Conservation (phyloP, 2,888 invertebrate genomes). For the Iselma pallidipennis region DNA sequence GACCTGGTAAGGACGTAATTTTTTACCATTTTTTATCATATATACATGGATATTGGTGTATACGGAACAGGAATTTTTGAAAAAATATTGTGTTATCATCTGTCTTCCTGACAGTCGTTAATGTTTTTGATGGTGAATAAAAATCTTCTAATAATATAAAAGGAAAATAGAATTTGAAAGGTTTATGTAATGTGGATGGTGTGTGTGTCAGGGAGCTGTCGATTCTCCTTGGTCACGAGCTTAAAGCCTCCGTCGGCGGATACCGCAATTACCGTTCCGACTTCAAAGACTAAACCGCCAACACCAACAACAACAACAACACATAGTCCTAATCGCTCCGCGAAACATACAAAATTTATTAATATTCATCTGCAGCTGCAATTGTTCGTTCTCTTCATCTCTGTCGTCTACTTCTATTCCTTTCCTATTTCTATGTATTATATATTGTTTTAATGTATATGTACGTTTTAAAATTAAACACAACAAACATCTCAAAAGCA, state of each 20-base stretch:
- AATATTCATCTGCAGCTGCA: constrained; percentile 46
- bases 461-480: too few species aligned
- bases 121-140: background rate
- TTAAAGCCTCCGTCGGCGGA: constrained; percentile 45
- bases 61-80: background rate
- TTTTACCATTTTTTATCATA: background rate
- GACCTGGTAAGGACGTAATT: background rate
- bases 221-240: constrained; percentile 53
- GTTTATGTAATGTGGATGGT: constrained; percentile 11
- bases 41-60: too few species aligned
- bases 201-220: constrained; percentile 44
- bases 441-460: too few species aligned
- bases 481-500: background rate
- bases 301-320: constrained; percentile 19
- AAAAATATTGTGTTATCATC: background rate
- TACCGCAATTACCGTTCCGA: constrained; percentile 45
- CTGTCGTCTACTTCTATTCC: too few species aligned
- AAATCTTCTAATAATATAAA: background rate
- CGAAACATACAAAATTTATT: constrained; percentile 47
- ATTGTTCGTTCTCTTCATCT: constrained; percentile 27
- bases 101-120: background rate
- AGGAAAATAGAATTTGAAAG: background rate
- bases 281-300: constrained; percentile 42
- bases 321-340: constrained; percentile 45
- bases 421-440: too few species aligned